phyloP scores from a whole-genome alignment of 2,888 invertebrate genomes.

The Cepaea hortensis region DNA sequence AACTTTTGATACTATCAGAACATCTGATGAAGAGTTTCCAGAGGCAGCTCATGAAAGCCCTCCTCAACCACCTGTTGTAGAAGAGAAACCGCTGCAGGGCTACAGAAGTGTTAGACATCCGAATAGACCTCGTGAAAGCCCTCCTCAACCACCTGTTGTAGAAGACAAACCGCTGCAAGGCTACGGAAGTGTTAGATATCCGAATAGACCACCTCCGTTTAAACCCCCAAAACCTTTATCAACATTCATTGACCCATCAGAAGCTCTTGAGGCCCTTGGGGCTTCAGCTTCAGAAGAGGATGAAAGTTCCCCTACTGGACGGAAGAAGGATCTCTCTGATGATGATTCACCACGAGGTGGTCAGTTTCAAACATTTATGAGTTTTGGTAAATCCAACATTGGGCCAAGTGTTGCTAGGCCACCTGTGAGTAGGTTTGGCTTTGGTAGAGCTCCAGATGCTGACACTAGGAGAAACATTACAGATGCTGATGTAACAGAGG shows the following conservation, averaged over 20 bases:
- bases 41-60: neutral
- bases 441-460: neutral
- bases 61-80: neutral
- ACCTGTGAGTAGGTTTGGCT: neutral
- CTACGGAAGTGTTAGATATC: neutral
- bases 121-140: conserved; percentile 17
- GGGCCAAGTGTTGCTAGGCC: neutral
- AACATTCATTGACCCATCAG: conserved; percentile 31
- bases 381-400: conserved; percentile 35
- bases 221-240: conserved; percentile 23
- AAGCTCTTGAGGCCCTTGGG: neutral
- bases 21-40: neutral
- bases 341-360: conserved; percentile 22
- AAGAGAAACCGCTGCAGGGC: neutral
- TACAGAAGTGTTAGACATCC: conserved; percentile 1
- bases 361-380: conserved; percentile 25
- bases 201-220: conserved; percentile 20
- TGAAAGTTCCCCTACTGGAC: neutral
- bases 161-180: neutral
- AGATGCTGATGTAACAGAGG: neutral
- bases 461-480: neutral
- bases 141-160: neutral
- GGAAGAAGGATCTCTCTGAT: neutral
- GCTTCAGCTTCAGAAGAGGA: conserved; percentile 3
- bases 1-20: neutral